Conservation (phyloP, 1,140 invertebrate genomes). For the Campoletis sonorensis region DNA sequence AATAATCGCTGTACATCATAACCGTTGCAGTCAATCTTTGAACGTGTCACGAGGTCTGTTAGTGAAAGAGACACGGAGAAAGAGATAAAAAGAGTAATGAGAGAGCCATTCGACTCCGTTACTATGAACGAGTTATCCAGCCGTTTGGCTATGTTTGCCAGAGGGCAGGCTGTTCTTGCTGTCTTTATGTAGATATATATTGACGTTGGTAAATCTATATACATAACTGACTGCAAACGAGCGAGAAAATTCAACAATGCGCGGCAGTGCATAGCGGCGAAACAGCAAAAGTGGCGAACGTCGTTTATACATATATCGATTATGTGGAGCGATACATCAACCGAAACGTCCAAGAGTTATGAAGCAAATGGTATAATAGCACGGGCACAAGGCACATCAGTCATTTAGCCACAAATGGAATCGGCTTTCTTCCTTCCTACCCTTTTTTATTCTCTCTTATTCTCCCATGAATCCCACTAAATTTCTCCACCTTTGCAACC, state of each 20-base stretch:
- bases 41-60: not conserved
- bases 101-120: conserved; percentile 12
- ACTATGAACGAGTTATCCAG: conserved; percentile 21
- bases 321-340: conserved; percentile 65
- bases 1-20: conserved; percentile 28
- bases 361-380: conserved; percentile 55
- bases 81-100: conserved; percentile 6
- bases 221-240: not conserved
- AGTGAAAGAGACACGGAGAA: not conserved
- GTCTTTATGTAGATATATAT: not conserved
- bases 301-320: not conserved
- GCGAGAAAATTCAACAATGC: conserved; percentile 23
- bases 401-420: conserved; percentile 73
- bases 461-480: not conserved
- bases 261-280: conserved; percentile 21
- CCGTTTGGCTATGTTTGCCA: conserved; percentile 29
- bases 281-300: conserved; percentile 3
- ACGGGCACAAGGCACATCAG: conserved; percentile 61
- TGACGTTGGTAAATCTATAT: not conserved
- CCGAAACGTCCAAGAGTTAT: conserved; percentile 69
- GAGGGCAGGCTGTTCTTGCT: not conserved
- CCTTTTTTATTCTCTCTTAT: conserved; percentile 5
- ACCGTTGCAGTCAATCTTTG: conserved; percentile 25
- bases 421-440: conserved; percentile 62
- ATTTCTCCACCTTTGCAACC: not conserved